phyloP scores from a whole-genome alignment of 2,888 invertebrate species.

The Anthophora plumipes region DNA sequence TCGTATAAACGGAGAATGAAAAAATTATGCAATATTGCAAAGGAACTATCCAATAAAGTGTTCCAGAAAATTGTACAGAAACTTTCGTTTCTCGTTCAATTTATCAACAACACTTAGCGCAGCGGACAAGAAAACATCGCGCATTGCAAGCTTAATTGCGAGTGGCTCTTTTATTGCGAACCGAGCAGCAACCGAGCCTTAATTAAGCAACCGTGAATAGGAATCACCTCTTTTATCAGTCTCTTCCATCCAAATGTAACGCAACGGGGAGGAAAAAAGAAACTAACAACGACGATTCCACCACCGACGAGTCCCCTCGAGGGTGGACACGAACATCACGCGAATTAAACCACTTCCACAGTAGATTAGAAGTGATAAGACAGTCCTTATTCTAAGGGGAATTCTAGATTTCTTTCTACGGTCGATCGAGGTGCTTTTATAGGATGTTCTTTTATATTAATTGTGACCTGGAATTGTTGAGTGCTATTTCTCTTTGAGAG shows the following conservation, averaged over 20 bases:
- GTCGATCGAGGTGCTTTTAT: no score
- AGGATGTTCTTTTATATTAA: no score
- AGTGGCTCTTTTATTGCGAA: slow-evolving; percentile 35
- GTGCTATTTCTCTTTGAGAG: no score
- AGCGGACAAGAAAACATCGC: slow-evolving; percentile 36
- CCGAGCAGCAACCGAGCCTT: slow-evolving; percentile 19
- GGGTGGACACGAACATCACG: neutral
- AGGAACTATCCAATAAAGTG: no score
- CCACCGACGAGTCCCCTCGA: neutral
- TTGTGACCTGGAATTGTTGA: no score
- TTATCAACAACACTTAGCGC: slow-evolving; percentile 40
- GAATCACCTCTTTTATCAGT: slow-evolving; percentile 44
- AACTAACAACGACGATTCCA: slow-evolving; percentile 10
- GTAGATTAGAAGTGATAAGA: slow-evolving; percentile 13
- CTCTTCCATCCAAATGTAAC: neutral
- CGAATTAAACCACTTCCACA: slow-evolving; percentile 25
- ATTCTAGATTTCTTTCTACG: neutral
- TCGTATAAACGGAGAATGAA: no score
- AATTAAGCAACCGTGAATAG: slow-evolving; percentile 46
- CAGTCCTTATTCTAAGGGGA: neutral
- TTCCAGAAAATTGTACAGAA: no score
- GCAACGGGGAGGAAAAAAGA: neutral
- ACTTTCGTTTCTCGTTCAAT: slow-evolving; percentile 37
- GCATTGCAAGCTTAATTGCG: slow-evolving; percentile 43
- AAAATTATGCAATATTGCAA: no score